Base-by-base conservation (phyloP, 2,797 vertebrate species). In the Halcyon chelicuti region DNA sequence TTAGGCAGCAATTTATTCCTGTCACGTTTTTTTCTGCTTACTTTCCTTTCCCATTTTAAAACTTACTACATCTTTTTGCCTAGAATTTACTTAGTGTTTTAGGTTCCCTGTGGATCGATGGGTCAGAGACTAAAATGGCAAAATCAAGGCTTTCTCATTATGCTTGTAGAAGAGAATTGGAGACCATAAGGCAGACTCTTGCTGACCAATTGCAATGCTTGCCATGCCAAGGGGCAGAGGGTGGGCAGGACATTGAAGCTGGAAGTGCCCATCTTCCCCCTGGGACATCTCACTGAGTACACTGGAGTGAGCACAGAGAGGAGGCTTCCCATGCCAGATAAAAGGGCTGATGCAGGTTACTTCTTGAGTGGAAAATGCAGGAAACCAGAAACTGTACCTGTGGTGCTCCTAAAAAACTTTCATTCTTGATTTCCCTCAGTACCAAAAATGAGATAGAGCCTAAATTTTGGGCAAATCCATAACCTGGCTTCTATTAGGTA, bases 1-100 rank as follows among this genome's bases (percentile, higher is more conserved):
- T 92, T 86, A 88, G 73, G 55, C 91, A 86, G 83, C 92, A 82
- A 61, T 94, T 95, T 95, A 96, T 92, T 96, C 73, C 73, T 93
- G 55, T 79, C 88, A 74, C 2, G 0, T 0, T 66, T 33, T 37
- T 7, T 58, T 26, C 37, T 88, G 39, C 77, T 79, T 92, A 68
- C 55, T 90, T 93, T 79, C 74, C 93, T 96, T 94, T 74, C 52
- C 21, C 62, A 82, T 94, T 94, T 76, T 77, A 82, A 94, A 95
- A 85, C 4, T 2, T 62, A 62, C 37, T 74, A 44, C 31, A 54
- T 87, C 72, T 95, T 93, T 94, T 94, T 92, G 62, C 72, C 44
- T 74, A 91, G 54, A 92, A 67, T 86, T 91, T 79, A 19, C 85
- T 83, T 76, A 35, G 46, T 55, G 40, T 60, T 90, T 90, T 73